Conservation (phyloP, 2,888 invertebrate species). For the Aphidius colemani region DNA sequence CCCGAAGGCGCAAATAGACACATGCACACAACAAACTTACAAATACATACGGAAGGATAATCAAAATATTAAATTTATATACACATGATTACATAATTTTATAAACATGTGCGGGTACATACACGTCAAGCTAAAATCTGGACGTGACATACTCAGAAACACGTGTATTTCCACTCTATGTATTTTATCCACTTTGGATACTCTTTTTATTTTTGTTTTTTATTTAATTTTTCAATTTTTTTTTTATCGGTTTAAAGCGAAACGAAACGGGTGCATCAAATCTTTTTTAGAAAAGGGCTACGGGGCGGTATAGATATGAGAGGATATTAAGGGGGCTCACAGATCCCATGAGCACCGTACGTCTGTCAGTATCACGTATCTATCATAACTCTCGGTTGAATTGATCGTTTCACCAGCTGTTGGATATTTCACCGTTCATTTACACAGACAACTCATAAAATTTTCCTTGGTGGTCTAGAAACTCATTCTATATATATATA, state of each 20-base stretch:
- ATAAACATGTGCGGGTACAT: conserved; percentile 11
- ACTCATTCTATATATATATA: conserved; percentile 13
- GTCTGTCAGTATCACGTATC: conserved; percentile 24
- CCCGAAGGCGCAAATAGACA: too few species aligned
- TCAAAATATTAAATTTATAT: too few species aligned
- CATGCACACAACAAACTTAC: background rate
- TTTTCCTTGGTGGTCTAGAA: conserved; percentile 15
- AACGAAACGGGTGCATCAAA: too few species aligned
- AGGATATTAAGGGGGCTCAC: background rate
- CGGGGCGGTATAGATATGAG: too few species aligned
- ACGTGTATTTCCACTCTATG: conserved; percentile 40
- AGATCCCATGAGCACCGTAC: conserved; percentile 18
- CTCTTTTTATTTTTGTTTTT: too few species aligned
- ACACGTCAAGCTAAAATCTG: conserved; percentile 27
- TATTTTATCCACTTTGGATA: background rate
- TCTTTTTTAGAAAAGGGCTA: too few species aligned
- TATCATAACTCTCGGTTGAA: conserved; percentile 16
- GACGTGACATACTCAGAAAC: conserved; percentile 38
- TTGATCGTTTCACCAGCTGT: conserved; percentile 20
- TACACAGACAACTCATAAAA: conserved; percentile 12
- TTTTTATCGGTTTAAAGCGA: background rate
- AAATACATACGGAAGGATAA: too few species aligned
- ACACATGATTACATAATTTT: conserved; percentile 16
- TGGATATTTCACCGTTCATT: conserved; percentile 11
- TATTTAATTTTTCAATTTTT: conserved; percentile 16